Conservation (phyloP, 92 coral and sea anemone species). For the Blastomussa wellsi region DNA sequence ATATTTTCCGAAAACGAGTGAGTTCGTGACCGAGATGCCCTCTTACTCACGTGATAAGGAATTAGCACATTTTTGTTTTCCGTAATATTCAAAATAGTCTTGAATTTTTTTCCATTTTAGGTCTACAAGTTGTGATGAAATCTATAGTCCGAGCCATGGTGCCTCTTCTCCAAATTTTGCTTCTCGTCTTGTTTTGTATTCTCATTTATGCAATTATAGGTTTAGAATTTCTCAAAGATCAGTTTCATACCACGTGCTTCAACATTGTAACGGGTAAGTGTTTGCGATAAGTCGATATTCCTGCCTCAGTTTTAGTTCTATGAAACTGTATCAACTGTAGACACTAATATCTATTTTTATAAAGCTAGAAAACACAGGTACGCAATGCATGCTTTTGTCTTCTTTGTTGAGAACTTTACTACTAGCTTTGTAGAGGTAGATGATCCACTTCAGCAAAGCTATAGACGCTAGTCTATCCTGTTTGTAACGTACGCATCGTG, state of each 20-base stretch:
- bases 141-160: slow-evolving; percentile 99
- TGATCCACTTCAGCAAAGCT: background rate
- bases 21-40: too few species aligned
- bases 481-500: too few species aligned
- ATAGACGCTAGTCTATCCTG: background rate
- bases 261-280: slow-evolving; percentile 35
- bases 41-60: too few species aligned
- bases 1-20: too few species aligned
- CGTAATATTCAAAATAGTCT: too few species aligned
- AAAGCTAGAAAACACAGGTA: background rate
- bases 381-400: background rate
- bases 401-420: too few species aligned
- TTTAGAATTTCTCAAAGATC: slow-evolving; percentile 74
- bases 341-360: background rate
- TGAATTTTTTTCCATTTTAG: slow-evolving; percentile 33
- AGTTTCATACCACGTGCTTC: slow-evolving; percentile 82
- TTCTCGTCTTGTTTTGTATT: slow-evolving; percentile 86
- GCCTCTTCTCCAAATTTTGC: slow-evolving; percentile 88
- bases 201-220: slow-evolving; percentile 96
- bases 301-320: background rate
- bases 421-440: too few species aligned
- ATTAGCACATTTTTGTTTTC: too few species aligned
- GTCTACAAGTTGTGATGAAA: slow-evolving; percentile 99
- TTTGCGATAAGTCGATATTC: background rate
- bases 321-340: background rate